Evolutionary conservation across 2,888 invertebrate genomes (phyloP).

Genomic region (Mactromeris polynyma): DNA sequence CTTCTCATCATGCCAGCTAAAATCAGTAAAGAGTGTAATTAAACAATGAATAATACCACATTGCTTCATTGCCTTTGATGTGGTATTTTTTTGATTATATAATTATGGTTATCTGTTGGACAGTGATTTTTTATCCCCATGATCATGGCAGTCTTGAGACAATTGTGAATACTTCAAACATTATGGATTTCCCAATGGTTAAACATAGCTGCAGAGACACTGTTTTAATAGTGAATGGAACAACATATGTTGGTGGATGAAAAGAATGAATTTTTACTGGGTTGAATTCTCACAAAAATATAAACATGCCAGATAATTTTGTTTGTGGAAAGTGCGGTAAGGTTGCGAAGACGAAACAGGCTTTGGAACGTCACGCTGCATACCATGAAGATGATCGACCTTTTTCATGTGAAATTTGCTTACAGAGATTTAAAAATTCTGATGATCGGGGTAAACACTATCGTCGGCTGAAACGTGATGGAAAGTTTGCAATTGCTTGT

Average conservation of each 20-base stretch:
- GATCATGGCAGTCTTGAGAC: too few relatives aligned
- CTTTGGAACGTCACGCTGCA: constrained; percentile 60
- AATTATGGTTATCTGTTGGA: too few relatives aligned
- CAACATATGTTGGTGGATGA: neutral
- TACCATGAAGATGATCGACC: constrained; percentile 61
- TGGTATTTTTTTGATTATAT: too few relatives aligned
- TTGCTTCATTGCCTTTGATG: too few relatives aligned
- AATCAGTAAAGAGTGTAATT: too few relatives aligned
- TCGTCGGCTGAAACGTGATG: constrained; percentile 53
- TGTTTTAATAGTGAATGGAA: neutral
- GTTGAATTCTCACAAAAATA: neutral
- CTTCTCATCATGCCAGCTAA: too few relatives aligned
- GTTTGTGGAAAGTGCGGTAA: constrained; percentile 58
- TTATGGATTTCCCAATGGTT: too few relatives aligned
- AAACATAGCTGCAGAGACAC: too few relatives aligned
- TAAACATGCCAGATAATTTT: neutral
- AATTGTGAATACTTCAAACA: too few relatives aligned
- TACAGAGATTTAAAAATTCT: constrained; percentile 62
- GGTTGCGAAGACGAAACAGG: constrained; percentile 60
- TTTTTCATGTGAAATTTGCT: constrained; percentile 54
- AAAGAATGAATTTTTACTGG: neutral
- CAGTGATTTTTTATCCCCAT: too few relatives aligned
- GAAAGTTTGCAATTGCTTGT: constrained; percentile 55
- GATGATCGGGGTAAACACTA: constrained; percentile 65
- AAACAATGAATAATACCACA: too few relatives aligned